phyloP scores from a whole-genome alignment of 2,113 vertebrate species.

The Boulengerochromis microlepis region DNA sequence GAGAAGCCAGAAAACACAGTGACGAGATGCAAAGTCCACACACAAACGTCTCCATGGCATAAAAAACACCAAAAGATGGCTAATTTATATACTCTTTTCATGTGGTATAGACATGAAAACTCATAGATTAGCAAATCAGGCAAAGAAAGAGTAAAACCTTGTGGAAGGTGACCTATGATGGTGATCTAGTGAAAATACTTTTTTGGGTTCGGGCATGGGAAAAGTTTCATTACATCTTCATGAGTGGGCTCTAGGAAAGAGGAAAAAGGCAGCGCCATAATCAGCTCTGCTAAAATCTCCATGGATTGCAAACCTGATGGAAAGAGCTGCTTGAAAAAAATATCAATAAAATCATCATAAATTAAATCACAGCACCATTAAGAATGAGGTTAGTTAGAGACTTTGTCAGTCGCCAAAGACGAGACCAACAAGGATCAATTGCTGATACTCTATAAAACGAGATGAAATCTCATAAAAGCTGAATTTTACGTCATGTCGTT shows the following conservation, averaged over 20 bases:
- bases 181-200: neutral
- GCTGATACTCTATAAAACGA: accelerated
- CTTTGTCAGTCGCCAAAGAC: neutral
- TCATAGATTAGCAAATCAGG: neutral
- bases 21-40: neutral
- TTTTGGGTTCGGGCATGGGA: neutral
- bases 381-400: accelerated
- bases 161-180: neutral
- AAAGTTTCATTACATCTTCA: neutral
- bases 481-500: accelerated
- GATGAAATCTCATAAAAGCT: neutral
- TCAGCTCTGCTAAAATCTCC: neutral
- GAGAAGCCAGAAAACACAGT: neutral
- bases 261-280: neutral
- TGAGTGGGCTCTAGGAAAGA: accelerated
- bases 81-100: neutral
- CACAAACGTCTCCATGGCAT: neutral
- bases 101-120: neutral
- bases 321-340: neutral
- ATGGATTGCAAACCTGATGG: neutral
- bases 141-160: neutral
- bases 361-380: neutral
- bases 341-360: neutral
- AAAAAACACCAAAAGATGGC: accelerated
- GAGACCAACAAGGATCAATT: neutral